Base-by-base conservation (phyloP, 2,888 invertebrate genomes). In the Margaritifera margaritifera region DNA sequence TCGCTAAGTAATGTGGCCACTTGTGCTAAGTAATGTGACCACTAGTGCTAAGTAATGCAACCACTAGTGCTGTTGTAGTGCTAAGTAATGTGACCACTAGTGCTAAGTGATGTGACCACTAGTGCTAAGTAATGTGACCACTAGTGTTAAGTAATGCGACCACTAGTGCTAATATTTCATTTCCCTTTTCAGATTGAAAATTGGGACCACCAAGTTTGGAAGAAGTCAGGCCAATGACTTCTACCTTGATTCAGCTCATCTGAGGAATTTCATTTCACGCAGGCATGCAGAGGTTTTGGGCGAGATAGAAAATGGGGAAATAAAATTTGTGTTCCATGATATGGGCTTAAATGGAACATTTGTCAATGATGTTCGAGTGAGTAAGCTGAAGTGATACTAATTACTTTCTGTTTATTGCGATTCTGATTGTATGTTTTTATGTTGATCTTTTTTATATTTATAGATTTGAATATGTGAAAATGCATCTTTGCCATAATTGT, bases 281-380 rank as follows among this genome's bases (percentile, higher is more conserved):
- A 81, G 85, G 59, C 90, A 90, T 80, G 89, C 90, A 15, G 86
- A 87, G 64, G 87, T 90, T 55, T 72, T 77, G 19, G 84, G 87
- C 5, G 72, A 72, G n/a, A 75, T 75, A 51, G 80, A 83, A 22
- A 80, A 84, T 66, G 88, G 88, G 6, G 74, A 77, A 18, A 78
- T 81, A 15, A 75, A 82, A 6, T 90, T 88, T 79, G 72, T 79
- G 8, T 80, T 91, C 6, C 71, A 79, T 42, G 90, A 90, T 75
- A 82, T 80, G 51, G 89, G 90, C 18, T 82, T 90, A n/a, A 90
- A 90, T 78, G 91, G 91, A 53, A 90, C 90, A 22, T 91, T 90
- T 75, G 86, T 91, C 67, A 90, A 91, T 79, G 90, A 90, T 74
- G 70, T 79, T 42, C 80, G 89, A 83, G 89, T 90, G 73, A 71